Conservation (phyloP, 2,888 invertebrate genomes). For the Lasioglossum calceatum region DNA sequence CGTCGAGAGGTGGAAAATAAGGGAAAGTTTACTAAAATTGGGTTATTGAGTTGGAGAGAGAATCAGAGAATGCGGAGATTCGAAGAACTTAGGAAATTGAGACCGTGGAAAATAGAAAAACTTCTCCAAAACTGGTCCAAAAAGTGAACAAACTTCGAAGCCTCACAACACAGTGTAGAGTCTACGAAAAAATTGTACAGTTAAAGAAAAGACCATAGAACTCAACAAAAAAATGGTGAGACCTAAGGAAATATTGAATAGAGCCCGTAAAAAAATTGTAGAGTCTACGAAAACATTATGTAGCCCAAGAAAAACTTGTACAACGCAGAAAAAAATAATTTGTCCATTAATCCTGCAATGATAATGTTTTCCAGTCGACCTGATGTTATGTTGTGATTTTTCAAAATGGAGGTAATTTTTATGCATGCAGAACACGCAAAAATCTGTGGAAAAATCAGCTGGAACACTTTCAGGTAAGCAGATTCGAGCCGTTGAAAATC, state of each 20-base stretch:
- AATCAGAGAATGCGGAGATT: background rate
- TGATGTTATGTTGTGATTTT: background rate
- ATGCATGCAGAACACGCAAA: background rate
- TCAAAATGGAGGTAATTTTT: background rate
- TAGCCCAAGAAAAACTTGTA: background rate
- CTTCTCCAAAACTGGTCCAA: background rate
- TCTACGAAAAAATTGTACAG: background rate
- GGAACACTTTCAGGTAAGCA: no score
- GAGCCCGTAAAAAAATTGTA: background rate
- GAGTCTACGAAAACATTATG: background rate
- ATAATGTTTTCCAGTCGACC: background rate
- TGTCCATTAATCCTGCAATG: background rate
- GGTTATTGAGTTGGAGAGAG: background rate
- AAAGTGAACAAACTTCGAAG: background rate
- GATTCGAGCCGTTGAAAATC: background rate
- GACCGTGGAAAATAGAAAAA: background rate
- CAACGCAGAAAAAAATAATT: background rate
- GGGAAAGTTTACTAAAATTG: background rate
- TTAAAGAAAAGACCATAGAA: background rate
- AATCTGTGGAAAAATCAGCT: no score
- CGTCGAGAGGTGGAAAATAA: background rate
- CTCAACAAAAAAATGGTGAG: background rate
- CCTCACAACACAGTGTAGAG: no score
- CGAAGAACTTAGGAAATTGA: background rate
- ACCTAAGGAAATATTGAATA: background rate